phyloP scores from a whole-genome alignment of 2,797 vertebrate genomes.

The Falco novaeseelandiae region DNA sequence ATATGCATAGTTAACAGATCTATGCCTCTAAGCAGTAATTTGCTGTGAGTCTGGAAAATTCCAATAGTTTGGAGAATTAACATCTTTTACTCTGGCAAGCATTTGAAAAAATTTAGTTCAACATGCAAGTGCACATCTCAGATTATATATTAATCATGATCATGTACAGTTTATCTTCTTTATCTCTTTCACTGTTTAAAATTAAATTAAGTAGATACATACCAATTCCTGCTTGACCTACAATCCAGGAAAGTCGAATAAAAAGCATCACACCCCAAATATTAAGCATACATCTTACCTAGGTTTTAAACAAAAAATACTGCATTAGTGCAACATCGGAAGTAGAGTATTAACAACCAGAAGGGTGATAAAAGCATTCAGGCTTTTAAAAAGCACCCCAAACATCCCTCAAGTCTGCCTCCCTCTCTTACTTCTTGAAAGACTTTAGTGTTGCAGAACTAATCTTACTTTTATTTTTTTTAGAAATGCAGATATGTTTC shows the following conservation, averaged over 20 bases:
- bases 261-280: slow-evolving; percentile 99
- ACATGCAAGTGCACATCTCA: slow-evolving; percentile 69
- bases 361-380: neutral
- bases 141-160: slow-evolving; percentile 53
- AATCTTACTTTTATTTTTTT: neutral
- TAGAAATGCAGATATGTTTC: slow-evolving; percentile 34
- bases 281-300: slow-evolving; percentile 99
- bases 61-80: slow-evolving; percentile 59
- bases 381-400: neutral
- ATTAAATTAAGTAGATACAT: slow-evolving; percentile 29
- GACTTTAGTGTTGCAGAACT: neutral
- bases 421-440: neutral
- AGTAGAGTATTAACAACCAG: neutral
- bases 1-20: slow-evolving; percentile 47
- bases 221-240: slow-evolving; percentile 98
- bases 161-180: slow-evolving; percentile 35
- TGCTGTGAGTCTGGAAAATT: slow-evolving; percentile 73
- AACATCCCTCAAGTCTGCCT: neutral
- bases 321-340: neutral
- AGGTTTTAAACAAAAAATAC: slow-evolving; percentile 27
- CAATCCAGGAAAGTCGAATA: slow-evolving; percentile 98
- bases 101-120: slow-evolving; percentile 41
- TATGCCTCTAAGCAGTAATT: slow-evolving; percentile 29
- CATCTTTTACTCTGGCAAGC: slow-evolving; percentile 59
- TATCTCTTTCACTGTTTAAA: slow-evolving; percentile 32